Evolutionary conservation across 1,140 invertebrate species (phyloP), one percentile per base, ranked within the genome.

Genomic region (Adelges cooleyi): DNA sequence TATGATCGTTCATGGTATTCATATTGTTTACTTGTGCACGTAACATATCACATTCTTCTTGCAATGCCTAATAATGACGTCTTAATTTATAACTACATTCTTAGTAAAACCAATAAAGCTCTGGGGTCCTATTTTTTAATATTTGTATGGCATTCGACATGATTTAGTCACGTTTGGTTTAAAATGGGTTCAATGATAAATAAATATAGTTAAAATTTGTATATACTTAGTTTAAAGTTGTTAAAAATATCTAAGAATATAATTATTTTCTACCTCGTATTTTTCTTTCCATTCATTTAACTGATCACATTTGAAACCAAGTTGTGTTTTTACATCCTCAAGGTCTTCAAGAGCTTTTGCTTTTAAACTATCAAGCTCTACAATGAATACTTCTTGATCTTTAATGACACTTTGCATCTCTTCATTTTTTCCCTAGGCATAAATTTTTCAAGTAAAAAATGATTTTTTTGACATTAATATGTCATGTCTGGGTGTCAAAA

Each of bases 271-370:
- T 54, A 66, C 65, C 11, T 66, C 65, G 23, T 48, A 33, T 44
- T 66, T 54, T 54, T 66, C 33, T 29, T 66, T 66, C 50, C 50
- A 53, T 46, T 66, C 65, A 46, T 54, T 66, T 5, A 66, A 46
- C 29, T 52, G 18, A 17, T 54, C 50, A 54, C 20, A 29, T 66
- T 66, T 66, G 46, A 46, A 54, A 36, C 23, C n/a, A 17, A 46
- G 20, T 25, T 46, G 18, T 33, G 15, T 33, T 46, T 66, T 50
- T 3, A 33, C 15, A 13, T 66, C 38, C 29, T 66, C 50, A n/a
- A 66, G 11, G 25, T 62, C 56, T 48, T 62, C 27, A 10, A 20
- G 17, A 48, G 25, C 17, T 33, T 22, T 48, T 29, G 4, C 46
- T 48, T 48, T 46, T 20, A 13, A 22, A 62, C 20, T n/a, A 29